phyloP scores from a whole-genome alignment of 2,113 vertebrate genomes.

The Piliocolobus tephrosceles region DNA sequence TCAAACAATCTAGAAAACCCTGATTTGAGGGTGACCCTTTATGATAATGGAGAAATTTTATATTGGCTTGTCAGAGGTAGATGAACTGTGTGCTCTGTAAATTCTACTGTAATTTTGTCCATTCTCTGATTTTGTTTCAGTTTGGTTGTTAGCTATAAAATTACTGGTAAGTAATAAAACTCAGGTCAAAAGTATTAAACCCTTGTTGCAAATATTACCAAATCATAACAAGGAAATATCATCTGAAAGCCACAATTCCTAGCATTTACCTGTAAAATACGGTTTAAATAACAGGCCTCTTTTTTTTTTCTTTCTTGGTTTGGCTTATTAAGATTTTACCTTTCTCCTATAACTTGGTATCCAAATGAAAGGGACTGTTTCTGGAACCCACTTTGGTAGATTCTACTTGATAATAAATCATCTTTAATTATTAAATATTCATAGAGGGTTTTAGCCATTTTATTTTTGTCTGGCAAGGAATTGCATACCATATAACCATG shows the following conservation, averaged over 20 bases:
- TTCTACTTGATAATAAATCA: conserved; percentile 56
- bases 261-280: conserved; percentile 55
- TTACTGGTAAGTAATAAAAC: conserved; percentile 73
- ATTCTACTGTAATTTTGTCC: conserved; percentile 67
- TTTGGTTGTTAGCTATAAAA: conserved; percentile 70
- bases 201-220: conserved; percentile 54
- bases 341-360: neutral
- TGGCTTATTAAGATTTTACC: conserved; percentile 34
- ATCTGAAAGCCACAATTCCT: conserved; percentile 47
- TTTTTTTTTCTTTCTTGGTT: neutral
- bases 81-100: conserved; percentile 62
- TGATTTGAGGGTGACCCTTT: conserved; percentile 59
- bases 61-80: conserved; percentile 59
- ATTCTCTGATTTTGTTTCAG: conserved; percentile 68
- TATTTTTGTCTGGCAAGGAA: conserved; percentile 45
- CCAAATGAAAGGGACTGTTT: conserved; percentile 32
- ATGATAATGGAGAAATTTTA: conserved; percentile 38
- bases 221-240: conserved; percentile 66
- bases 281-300: conserved; percentile 28
- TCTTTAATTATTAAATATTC: conserved; percentile 57
- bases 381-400: conserved; percentile 3
- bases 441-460: neutral
- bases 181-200: conserved; percentile 71
- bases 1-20: conserved; percentile 50
- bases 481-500: neutral